Conservation (phyloP, 2,888 invertebrate genomes). For the Tortrix viridana region DNA sequence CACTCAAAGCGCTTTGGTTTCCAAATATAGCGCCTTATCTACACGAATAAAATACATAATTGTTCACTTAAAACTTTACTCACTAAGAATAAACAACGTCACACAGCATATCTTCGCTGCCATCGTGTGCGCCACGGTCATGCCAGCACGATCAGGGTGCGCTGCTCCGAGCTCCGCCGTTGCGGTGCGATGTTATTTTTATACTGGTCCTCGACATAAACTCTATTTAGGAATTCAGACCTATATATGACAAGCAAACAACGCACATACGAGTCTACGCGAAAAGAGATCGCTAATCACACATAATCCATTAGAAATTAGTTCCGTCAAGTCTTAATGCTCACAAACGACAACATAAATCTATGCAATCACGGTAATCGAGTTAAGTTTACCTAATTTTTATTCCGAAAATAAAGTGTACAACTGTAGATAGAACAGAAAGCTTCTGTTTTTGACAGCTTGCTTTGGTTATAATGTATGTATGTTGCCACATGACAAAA, state of each 20-base stretch:
- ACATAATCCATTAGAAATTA: conserved; percentile 44
- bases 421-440: too few relatives aligned
- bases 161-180: conserved; percentile 61
- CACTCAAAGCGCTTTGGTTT: background rate
- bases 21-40: conserved; percentile 28
- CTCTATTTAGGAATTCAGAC: conserved; percentile 77
- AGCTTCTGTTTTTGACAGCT: conserved; percentile 35
- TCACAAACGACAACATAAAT: conserved; percentile 30
- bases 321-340: conserved; percentile 11
- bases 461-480: conserved; percentile 8
- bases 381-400: conserved; percentile 36
- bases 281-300: conserved; percentile 42
- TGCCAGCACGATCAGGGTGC: conserved; percentile 49
- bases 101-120: conserved; percentile 52
- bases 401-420: conserved; percentile 34
- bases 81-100: conserved; percentile 61
- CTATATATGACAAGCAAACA: conserved; percentile 75
- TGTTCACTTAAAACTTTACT: conserved; percentile 45
- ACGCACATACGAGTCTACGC: conserved; percentile 63
- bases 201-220: conserved; percentile 79
- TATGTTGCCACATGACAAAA: conserved; percentile 9
- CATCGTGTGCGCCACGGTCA: conserved; percentile 50
- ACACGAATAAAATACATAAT: conserved; percentile 11
- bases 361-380: conserved; percentile 35
- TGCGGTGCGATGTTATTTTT: conserved; percentile 79